Base-by-base conservation (phyloP, 2,113 vertebrate genomes). In the Elephantulus edwardii region DNA sequence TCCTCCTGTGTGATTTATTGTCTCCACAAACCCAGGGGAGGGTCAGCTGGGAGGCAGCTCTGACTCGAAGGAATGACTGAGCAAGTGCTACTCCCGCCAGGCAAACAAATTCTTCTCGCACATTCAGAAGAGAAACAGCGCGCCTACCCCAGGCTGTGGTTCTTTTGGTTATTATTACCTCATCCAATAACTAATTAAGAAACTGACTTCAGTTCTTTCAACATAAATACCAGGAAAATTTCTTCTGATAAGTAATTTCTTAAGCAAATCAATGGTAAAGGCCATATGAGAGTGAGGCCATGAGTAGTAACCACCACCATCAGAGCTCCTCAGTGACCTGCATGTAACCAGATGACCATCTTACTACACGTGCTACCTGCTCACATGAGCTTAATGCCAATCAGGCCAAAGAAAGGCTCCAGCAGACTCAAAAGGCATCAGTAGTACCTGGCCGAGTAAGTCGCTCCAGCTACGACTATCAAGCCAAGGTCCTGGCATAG, bases 191-290 rank as follows among this genome's bases (percentile, higher is more conserved):
- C 50, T 19, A 68, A 44, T 79, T 54, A 92, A 77, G 46, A 40
- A 64, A 40, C 83, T 50, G 40, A 24, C 24, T 58, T n/a, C n/a
- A n/a, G n/a, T 68, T 91, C 52, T 54, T 83, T 89, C 72, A 91
- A 35, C 62, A 22, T 68, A 77, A 68, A 82, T 52, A 64, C 35
- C 42, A 60, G 70, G 3, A 68, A 12, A 54, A 38, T 62, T 58
- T 77, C 66, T 83, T 56, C 54, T 3, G 20, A 35, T 80, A 68
- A 38, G 24, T n/a, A 68, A 68, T 38, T 38, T 68, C 20, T 68
- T 38, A 38, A 4, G 30, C 11, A 62, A 62, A 62, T 75, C 68
- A 86, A 68, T 3, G 13, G 42, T 78, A 82, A 64, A 82, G 38
- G 72, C 42, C n/a, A 19, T 30, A 70, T 38, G 38, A 89, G 83